Evolutionary conservation across 2,113 vertebrate species (phyloP), one percentile per base, ranked within the genome.

Genomic region (Oplegnathus fasciatus): DNA sequence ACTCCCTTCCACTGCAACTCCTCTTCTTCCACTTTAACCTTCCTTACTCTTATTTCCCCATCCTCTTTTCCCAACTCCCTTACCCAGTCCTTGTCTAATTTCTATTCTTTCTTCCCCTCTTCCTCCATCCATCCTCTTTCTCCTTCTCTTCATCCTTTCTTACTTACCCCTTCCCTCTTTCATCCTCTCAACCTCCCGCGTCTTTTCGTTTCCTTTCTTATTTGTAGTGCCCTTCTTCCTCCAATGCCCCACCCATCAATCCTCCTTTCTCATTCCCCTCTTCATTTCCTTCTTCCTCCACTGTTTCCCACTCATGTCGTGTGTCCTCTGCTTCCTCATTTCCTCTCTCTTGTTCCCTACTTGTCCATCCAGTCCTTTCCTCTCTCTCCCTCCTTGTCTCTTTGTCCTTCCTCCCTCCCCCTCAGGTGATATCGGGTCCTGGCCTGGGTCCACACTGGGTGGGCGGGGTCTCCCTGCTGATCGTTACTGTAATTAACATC

Each of bases 401-500:
- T 70, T 60, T 54, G 61, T 40, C 78, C 64, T 80, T 74, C 20
- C 40, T 65, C n/a, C 40, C 46, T 68, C 46, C 69, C 42, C 65
- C 80, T 75, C 75, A 78, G 87, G 89, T 82, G 82, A 72, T 66
- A 78, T 75, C 13, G 24, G 73, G 79, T 76, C 64, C 37, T 83
- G 79, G 87, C 77, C 60, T 46, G 24, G 30, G 42, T 70, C 80
- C 37, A 77, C 42, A 34, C 30, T 60, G 68, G 76, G 82, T 75
- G 76, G 69, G 85, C 28, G 69, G 79, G 66, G 75, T 67, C 62
- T 80, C 52, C 64, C 78, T n/a, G 78, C 72, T 85, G 80, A 90
- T 91, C 68, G 58, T 89, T 90, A 87, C 42, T 58, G 76, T 93
- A 88, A 91, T 92, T 86, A 90, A 85, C 87, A 83, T 88, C 76